Evolutionary conservation across 1,140 invertebrate species (phyloP), one percentile per base, ranked within the genome.

Genomic region (Neotoxoptera formosana): DNA sequence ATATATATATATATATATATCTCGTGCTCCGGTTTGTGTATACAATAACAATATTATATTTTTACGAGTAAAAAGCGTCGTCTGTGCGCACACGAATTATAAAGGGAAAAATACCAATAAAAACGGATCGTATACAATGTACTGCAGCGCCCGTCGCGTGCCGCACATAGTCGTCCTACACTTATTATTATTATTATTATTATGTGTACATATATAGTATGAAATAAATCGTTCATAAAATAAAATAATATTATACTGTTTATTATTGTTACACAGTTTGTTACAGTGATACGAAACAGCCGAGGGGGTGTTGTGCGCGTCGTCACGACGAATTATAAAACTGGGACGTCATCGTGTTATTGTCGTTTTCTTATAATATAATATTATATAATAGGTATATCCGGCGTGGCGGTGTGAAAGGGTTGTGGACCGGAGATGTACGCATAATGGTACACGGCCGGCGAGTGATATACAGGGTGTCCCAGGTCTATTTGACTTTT

Each of bases 41-140:
- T 51, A 48, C 1, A 8, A 56, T 60, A 67, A 30, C 4, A n/a
- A 76, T 76, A n/a, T n/a, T 20, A 76, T 76, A n/a, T n/a, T 7
- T 83, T 21, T 36, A 41, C 81, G 36, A 36, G 81, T 41, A 41
- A 83, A 41, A 3, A 41, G 41, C 41, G 41, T 9, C 21, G 81
- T 3, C 81, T 23, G 1, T 41, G 3, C n/a, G n/a, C n/a, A n/a
- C n/a, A n/a, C n/a, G n/a, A n/a, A n/a, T n/a, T n/a, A 83, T 36
- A 83, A 83, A 83, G 14, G 14, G 4, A 4, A 76, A 76, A 76
- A 30, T 14, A 76, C 30, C 60, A 76, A 76, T 76, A 76, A 76
- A 76, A 76, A 76, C 14, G 60, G n/a, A 76, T 76, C 60, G 60
- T 76, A n/a, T n/a, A 76, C 60, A 76, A 76, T 76, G 60, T n/a